These are phyloP conservation scores for Lampropteryx suffumata DNA, from an alignment of 2,888 invertebrate species.

Conservation along the genomic window DNA sequence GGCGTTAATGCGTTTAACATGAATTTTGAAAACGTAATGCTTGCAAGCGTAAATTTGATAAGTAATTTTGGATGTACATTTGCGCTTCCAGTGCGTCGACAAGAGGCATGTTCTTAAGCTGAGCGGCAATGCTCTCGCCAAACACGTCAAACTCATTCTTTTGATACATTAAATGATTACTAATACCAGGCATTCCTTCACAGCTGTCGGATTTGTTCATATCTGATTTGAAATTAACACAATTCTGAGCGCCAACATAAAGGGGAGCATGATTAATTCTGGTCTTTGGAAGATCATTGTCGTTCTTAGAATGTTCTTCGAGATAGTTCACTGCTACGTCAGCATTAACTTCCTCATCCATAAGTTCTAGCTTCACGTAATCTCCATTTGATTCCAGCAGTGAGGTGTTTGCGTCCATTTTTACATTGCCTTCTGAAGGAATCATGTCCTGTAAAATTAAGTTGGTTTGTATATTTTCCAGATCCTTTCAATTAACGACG, in stretches of 20 bases:
- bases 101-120: slow-evolving; percentile 25
- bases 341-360: neutral
- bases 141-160: slow-evolving; percentile 30
- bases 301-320: neutral
- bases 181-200: neutral
- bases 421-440: neutral
- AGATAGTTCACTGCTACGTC: neutral
- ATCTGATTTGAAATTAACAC: neutral
- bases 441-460: neutral
- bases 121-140: slow-evolving; percentile 28
- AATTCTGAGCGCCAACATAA: neutral
- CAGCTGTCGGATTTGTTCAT: neutral
- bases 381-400: neutral
- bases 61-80: slow-evolving; percentile 30
- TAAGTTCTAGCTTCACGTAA: neutral
- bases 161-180: neutral
- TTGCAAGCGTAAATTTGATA: slow-evolving; percentile 24
- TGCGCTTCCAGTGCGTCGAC: slow-evolving; percentile 28
- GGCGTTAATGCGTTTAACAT: too few species aligned
- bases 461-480: too few species aligned
- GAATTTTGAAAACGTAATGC: neutral
- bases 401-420: neutral
- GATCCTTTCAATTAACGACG: too few species aligned
- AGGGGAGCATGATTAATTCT: neutral
- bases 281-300: neutral